Percentiles rank a stretch among this genome's conserved stretches.
phyloP scores from a whole-genome alignment of 2,888 invertebrate species.

The Erebia epiphron region DNA sequence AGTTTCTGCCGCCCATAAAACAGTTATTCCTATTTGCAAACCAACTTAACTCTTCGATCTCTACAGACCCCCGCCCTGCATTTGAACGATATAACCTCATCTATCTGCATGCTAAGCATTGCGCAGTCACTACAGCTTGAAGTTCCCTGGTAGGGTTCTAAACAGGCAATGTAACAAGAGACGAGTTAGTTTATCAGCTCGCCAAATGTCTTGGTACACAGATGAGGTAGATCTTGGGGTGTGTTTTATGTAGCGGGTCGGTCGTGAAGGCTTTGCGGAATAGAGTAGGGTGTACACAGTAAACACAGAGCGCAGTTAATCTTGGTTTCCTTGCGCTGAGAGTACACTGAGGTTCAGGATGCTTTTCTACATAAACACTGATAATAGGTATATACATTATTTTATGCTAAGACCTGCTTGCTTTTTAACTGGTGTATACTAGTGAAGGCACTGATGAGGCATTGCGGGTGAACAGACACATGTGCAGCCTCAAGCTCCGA shows the following conservation, averaged over 20 bases:
- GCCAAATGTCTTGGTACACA: not conserved
- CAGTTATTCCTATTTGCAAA: conserved; percentile 23
- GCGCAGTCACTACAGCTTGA: not conserved
- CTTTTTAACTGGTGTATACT: too few species aligned
- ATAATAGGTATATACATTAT: too few species aligned
- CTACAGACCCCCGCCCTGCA: not conserved
- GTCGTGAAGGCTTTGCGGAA: not conserved
- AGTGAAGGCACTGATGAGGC: too few species aligned
- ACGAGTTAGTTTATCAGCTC: not conserved
- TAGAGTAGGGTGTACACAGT: not conserved
- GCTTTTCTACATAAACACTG: not conserved
- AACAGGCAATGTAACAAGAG: not conserved
- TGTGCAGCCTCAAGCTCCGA: too few species aligned
- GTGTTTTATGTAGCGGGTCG: not conserved
- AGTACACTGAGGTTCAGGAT: not conserved
- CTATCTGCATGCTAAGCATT: not conserved
- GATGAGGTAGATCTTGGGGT: not conserved
- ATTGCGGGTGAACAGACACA: too few species aligned
- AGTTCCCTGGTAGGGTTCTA: not conserved
- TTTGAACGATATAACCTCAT: not conserved
- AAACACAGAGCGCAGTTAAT: conserved; percentile 1
- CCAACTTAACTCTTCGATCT: conserved; percentile 24
- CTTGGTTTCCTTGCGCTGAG: not conserved
- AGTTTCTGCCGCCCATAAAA: conserved; percentile 18
- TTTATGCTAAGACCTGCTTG: too few species aligned